A percentile compares a stretch with the other conserved stretches of the same genome.
phyloP scores from a whole-genome alignment of 2,888 invertebrate genomes.

The Lissocephala sabroskyi region DNA sequence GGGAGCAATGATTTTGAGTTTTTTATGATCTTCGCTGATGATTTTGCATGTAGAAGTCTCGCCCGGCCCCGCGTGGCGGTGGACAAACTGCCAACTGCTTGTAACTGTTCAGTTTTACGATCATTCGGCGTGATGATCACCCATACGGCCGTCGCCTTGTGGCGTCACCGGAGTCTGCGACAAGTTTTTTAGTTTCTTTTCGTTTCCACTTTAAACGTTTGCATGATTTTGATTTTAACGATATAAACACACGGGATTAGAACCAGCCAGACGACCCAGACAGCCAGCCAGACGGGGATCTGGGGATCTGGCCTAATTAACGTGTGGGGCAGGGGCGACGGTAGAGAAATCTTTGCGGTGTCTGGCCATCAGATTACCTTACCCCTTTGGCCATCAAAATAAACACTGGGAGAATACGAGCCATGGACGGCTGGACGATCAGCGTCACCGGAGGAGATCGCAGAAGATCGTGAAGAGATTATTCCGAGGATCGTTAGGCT shows the following conservation, averaged over 20 bases:
- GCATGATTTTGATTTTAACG: slow-evolving; percentile 59
- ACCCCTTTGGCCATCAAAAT: slow-evolving; percentile 64
- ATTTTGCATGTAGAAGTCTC: slow-evolving; percentile 25
- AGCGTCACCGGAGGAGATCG: slow-evolving; percentile 11
- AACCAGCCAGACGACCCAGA: no score
- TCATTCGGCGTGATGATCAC: neutral
- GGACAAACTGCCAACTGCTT: slow-evolving; percentile 50
- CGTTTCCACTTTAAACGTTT: slow-evolving; percentile 43
- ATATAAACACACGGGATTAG: slow-evolving; percentile 23
- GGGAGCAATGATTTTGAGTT: slow-evolving; percentile 39
- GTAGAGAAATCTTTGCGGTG: neutral
- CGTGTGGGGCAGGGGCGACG: slow-evolving; percentile 16
- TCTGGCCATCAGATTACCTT: neutral
- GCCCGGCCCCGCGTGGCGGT: no score
- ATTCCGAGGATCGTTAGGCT: no score
- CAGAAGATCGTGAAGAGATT: no score
- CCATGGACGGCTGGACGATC: slow-evolving; percentile 1
- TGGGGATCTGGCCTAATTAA: slow-evolving; percentile 44
- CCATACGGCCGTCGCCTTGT: neutral
- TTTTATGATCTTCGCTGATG: slow-evolving; percentile 36
- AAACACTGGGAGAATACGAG: slow-evolving; percentile 64
- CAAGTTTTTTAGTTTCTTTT: slow-evolving; percentile 47
- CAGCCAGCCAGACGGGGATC: neutral
- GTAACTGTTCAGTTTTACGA: slow-evolving; percentile 58
- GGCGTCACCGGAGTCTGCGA: slow-evolving; percentile 21